Percentiles rank a stretch among this genome's conserved stretches.
phyloP scores from a whole-genome alignment of 2,888 invertebrate genomes.

The Plusia festucae region DNA sequence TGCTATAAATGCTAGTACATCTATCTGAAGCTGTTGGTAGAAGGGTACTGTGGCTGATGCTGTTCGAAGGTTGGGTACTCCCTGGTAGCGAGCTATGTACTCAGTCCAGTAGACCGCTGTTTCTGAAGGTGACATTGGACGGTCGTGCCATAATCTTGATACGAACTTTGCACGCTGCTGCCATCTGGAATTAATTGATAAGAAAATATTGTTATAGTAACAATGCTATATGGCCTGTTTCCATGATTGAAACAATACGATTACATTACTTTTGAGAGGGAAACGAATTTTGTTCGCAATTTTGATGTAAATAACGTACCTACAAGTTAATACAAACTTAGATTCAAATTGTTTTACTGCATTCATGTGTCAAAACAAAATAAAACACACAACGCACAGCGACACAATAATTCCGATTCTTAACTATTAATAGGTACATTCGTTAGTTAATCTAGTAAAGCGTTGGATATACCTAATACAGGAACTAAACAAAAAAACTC shows the following conservation, averaged over 20 bases:
- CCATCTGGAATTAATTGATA: slow-evolving; percentile 68
- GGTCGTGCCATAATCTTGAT: slow-evolving; percentile 87
- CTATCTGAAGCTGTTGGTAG: slow-evolving; percentile 82
- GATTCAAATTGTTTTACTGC: no score
- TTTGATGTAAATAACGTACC: no score
- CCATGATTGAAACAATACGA: neutral
- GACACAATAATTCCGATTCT: no score
- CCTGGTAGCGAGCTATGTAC: slow-evolving; percentile 85
- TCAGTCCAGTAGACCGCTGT: slow-evolving; percentile 90
- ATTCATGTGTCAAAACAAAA: no score
- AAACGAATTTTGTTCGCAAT: no score
- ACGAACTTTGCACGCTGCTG: slow-evolving; percentile 80
- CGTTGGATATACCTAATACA: no score
- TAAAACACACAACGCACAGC: no score
- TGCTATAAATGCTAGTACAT: slow-evolving; percentile 79
- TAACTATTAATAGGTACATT: no score
- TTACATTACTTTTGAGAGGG: neutral
- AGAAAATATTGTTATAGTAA: slow-evolving; percentile 5
- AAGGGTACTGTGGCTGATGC: slow-evolving; percentile 74
- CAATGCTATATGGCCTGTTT: neutral
- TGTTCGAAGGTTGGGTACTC: slow-evolving; percentile 80
- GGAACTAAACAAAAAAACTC: no score
- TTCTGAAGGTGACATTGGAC: slow-evolving; percentile 86
- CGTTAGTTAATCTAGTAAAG: no score
- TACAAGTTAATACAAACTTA: no score